Evolutionary conservation across 2,113 vertebrate species (phyloP).

Genomic region (Hepsetus odoe): DNA sequence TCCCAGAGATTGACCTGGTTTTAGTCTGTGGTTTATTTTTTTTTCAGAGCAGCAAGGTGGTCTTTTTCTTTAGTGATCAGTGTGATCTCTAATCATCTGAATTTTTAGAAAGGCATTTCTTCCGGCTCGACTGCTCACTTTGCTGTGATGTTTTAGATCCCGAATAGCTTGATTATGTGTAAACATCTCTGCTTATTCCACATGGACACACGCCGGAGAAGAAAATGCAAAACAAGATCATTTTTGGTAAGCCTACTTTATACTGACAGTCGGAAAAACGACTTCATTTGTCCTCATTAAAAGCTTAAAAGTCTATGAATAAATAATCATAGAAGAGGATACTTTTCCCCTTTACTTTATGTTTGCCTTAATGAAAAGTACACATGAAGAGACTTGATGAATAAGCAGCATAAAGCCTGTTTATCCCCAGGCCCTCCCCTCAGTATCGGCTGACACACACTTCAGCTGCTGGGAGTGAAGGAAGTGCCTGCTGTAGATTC

Average conservation of each 20-base stretch:
- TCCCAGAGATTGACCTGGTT: too few relatives aligned
- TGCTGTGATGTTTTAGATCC: not conserved
- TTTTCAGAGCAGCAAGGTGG: too few relatives aligned
- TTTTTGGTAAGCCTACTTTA: conserved; percentile 77
- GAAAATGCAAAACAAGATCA: conserved; percentile 77
- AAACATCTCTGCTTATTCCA: conserved; percentile 75
- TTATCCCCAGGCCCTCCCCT: conserved; percentile 65
- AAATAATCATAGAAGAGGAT: conserved; percentile 77
- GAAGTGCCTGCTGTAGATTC: conserved; percentile 66
- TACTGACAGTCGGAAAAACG: conserved; percentile 78
- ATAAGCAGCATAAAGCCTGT: conserved; percentile 69
- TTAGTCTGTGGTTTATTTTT: not conserved
- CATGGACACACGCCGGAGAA: conserved; percentile 62
- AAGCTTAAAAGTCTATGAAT: conserved; percentile 84
- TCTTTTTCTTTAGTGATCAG: too few relatives aligned
- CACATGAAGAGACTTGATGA: conserved; percentile 68
- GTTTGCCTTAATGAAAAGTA: conserved; percentile 69
- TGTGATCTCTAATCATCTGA: not conserved
- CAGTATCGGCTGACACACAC: conserved; percentile 63
- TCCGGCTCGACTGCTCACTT: conserved; percentile 5
- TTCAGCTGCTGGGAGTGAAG: conserved; percentile 64
- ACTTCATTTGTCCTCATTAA: conserved; percentile 85
- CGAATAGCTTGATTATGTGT: conserved; percentile 66
- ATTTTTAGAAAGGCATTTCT: conserved; percentile 51
- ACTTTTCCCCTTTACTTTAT: conserved; percentile 60